Evolutionary conservation across 2,113 vertebrate genomes (phyloP).

Genomic region (Apodemus speciosus): DNA sequence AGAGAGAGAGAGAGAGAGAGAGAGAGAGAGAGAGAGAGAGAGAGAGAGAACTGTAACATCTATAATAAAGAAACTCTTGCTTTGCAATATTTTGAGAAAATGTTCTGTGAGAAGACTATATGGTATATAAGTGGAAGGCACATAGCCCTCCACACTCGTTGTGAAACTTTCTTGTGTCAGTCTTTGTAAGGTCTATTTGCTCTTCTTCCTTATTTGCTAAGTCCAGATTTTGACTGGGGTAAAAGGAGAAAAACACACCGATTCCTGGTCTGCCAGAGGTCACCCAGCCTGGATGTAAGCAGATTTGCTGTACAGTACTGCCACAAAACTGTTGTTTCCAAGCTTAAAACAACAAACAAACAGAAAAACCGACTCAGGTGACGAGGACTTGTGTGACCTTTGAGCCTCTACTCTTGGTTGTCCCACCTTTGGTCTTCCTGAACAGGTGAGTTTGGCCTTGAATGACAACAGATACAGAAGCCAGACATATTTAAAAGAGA

Average conservation of each 20-base stretch:
- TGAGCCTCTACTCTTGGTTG: not conserved
- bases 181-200: not conserved
- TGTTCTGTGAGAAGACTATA: not conserved
- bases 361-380: not conserved
- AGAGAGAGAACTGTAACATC: conserved; percentile 17
- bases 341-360: not conserved
- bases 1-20: not conserved
- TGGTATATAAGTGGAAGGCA: not conserved
- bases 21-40: too few relatives aligned
- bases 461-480: not conserved
- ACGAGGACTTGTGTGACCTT: not conserved
- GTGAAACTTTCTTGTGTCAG: not conserved
- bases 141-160: not conserved
- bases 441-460: not conserved
- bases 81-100: not conserved
- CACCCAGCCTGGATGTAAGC: not conserved
- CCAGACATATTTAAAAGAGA: conserved; percentile 47
- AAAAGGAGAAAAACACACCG: not conserved
- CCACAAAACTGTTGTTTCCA: conserved; percentile 19
- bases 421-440: not conserved
- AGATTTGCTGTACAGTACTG: not conserved
- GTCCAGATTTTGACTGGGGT: not conserved
- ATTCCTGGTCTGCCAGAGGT: not conserved
- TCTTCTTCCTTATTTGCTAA: not conserved
- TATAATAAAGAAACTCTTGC: conserved; percentile 40